Evolutionary conservation across 2,888 invertebrate genomes (phyloP), one percentile per base, ranked within the genome.

Genomic region (Zootermopsis nevadensis): DNA sequence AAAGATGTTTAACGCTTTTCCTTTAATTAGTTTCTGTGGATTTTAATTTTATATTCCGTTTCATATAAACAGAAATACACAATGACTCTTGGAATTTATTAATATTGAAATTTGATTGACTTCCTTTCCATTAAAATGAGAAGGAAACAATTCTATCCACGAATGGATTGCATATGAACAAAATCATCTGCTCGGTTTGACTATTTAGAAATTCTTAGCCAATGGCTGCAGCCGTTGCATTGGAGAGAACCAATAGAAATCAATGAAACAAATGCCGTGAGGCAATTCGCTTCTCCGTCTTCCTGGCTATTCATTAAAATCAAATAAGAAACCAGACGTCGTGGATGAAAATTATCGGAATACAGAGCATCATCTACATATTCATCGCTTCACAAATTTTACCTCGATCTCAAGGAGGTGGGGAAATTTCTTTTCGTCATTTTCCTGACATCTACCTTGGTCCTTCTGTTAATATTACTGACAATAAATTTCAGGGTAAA

Each of bases 361-460:
- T 60, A 27, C n/a, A 10, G 12, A 2, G 60, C n/a, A n/a, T 15
- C 60, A 60, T 38, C 38, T 74, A 42, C 74, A 74, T 74, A 74
- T 74, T 74, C 74, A 74, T 74, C 74, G 38, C 2, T 30, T 38
- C 42, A 74, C 74, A 74, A 74, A 74, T 74, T 74, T 22, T 74
- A 74, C 74, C 42, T 27, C 31, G 22, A 69, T 69, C n/a, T 74
- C 19, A 74, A n/a, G 7, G 35, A 27, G 19, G 7, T 7, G 31
- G 69, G 42, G 74, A 38, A 7, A 22, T 27, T 60, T 60, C 60
- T 7, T 60, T 27, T 74, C 24, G 38, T 74, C 2, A 74, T 74
- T 74, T 74, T 74, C 74, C n/a, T 74, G 22, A 8, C 38, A 38
- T 24, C 38, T 72, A 19, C 31, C 33, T 33, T 19, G 38, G 3